These are phyloP conservation scores for Drosophila pseudotakahashii DNA, from an alignment of 2,888 invertebrate genomes.

Conservation along the genomic window DNA sequence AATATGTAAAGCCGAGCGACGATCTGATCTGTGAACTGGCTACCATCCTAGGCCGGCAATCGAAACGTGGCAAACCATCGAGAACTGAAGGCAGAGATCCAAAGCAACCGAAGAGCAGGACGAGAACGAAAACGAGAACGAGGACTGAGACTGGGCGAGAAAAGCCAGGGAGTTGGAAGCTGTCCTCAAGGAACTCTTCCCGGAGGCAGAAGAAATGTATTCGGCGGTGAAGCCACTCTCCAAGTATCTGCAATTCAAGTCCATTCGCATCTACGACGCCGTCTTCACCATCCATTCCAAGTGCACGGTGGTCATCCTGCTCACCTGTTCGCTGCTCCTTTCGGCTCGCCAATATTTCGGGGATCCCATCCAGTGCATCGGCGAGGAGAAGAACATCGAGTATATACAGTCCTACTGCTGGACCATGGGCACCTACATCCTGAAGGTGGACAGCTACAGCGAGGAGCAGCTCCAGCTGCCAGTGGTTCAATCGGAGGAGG, in stretches of 20 bases:
- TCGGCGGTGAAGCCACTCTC: slow-evolving; percentile 88
- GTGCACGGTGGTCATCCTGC: slow-evolving; percentile 89
- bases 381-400: slow-evolving; percentile 86
- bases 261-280: slow-evolving; percentile 89
- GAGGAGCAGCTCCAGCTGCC: background rate
- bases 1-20: slow-evolving; percentile 59
- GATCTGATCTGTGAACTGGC: slow-evolving; percentile 52
- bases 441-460: slow-evolving; percentile 44
- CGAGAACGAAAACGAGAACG: too few relatives aligned
- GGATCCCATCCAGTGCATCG: slow-evolving; percentile 92
- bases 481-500: background rate
- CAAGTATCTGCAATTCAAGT: slow-evolving; percentile 87
- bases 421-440: slow-evolving; percentile 90
- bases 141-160: too few relatives aligned
- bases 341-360: slow-evolving; percentile 94
- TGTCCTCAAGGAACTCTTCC: slow-evolving; percentile 60
- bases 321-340: slow-evolving; percentile 90
- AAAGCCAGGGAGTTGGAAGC: slow-evolving; percentile 44
- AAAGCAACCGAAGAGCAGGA: too few relatives aligned
- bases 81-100: too few relatives aligned
- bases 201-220: slow-evolving; percentile 85
- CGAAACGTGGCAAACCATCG: background rate
- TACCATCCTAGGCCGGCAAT: slow-evolving; percentile 26
- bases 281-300: slow-evolving; percentile 91
- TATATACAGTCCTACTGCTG: slow-evolving; percentile 91